These are phyloP conservation scores for Eupeodes latifasciatus DNA, from an alignment of 2,888 invertebrate species.

Conservation along the genomic window DNA sequence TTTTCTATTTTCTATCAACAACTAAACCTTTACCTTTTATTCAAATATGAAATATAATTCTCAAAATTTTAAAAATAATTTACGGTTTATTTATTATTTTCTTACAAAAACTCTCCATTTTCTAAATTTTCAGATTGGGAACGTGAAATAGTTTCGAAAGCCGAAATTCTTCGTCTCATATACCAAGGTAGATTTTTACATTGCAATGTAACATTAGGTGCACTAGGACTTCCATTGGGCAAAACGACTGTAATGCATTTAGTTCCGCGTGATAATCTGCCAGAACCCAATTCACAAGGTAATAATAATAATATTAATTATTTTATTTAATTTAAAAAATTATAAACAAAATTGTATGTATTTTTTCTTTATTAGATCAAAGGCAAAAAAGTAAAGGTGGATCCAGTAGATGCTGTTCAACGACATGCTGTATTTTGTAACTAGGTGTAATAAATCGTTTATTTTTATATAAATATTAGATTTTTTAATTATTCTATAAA, in stretches of 20 bases:
- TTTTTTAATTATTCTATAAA: conserved; percentile 53
- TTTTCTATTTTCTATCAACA: no score
- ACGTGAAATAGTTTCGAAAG: conserved; percentile 96
- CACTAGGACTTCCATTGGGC: conserved; percentile 97
- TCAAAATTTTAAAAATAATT: no score
- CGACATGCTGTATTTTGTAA: conserved; percentile 97
- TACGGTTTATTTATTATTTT: background rate
- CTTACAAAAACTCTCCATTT: background rate
- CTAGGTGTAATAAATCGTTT: conserved; percentile 78
- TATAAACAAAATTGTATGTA: background rate
- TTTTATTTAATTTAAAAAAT: background rate
- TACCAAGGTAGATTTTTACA: conserved; percentile 99
- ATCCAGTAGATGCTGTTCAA: conserved; percentile 97
- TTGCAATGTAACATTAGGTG: conserved; percentile 99
- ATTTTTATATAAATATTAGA: conserved; percentile 72
- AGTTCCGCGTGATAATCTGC: conserved; percentile 99
- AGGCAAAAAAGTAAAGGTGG: conserved; percentile 98
- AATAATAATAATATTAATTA: conserved; percentile 77
- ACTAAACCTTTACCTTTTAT: no score
- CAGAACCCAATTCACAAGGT: conserved; percentile 99
- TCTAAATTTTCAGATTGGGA: conserved; percentile 93
- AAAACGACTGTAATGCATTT: conserved; percentile 99
- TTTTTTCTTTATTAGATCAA: conserved; percentile 90
- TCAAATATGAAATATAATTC: no score
- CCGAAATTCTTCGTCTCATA: conserved; percentile 99